phyloP scores from a whole-genome alignment of 2,113 vertebrate genomes.

The Albula glossodonta region DNA sequence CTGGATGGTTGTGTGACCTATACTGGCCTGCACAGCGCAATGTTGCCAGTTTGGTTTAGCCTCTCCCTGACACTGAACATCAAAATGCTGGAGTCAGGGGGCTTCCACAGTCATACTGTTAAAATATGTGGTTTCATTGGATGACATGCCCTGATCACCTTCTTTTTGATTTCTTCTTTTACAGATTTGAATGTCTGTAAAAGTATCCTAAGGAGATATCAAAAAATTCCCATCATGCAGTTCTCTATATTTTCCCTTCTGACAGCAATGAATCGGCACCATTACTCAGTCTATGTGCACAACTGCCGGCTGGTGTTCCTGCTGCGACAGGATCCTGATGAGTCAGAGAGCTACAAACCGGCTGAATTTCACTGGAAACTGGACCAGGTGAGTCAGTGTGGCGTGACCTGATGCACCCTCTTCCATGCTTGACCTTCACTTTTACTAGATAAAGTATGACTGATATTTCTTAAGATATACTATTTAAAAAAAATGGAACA shows the following conservation, averaged over 20 bases:
- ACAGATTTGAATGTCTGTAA: background rate
- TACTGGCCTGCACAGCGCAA: too few species aligned
- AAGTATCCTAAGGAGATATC: background rate
- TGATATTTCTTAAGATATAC: too few species aligned
- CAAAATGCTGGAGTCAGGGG: too few species aligned
- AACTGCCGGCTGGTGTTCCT: constrained; percentile 91
- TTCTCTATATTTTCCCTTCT: background rate
- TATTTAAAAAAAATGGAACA: too few species aligned
- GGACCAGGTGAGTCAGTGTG: constrained; percentile 76
- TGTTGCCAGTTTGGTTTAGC: too few species aligned
- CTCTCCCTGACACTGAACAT: too few species aligned
- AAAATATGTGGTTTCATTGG: background rate
- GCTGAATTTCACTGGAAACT: constrained; percentile 98
- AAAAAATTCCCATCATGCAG: background rate
- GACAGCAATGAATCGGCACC: constrained; percentile 94
- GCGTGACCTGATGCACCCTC: too few species aligned
- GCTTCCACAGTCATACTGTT: background rate
- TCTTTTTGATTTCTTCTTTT: too few species aligned
- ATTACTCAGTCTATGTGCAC: constrained; percentile 87
- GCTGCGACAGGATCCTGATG: constrained; percentile 85
- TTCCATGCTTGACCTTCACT: too few species aligned
- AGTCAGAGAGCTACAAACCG: constrained; percentile 84
- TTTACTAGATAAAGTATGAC: too few species aligned
- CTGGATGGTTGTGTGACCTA: background rate
- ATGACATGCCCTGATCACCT: too few species aligned